Conservation (phyloP, 2,113 vertebrate genomes). For the Ammodytes marinus region DNA sequence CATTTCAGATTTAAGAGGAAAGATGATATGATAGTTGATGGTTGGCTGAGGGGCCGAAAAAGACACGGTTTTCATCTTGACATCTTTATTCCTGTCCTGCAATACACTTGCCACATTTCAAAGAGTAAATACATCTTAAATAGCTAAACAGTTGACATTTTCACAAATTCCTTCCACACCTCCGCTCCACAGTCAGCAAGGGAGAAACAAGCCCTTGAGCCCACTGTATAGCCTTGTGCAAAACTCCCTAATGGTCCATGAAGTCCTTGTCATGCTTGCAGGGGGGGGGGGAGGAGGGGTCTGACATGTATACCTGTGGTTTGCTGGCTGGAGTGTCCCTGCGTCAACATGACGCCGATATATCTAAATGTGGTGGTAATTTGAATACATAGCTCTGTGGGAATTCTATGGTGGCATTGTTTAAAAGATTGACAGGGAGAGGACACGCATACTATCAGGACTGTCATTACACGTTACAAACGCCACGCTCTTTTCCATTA, state of each 20-base stretch:
- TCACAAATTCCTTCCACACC: conserved; percentile 71
- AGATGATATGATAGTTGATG: background rate
- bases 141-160: conserved; percentile 80
- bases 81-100: conserved; percentile 83
- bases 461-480: conserved; percentile 58
- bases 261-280: conserved; percentile 64
- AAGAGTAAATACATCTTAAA: conserved; percentile 84
- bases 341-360: conserved; percentile 52
- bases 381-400: conserved; percentile 69
- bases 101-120: conserved; percentile 79
- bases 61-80: conserved; percentile 60
- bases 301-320: conserved; percentile 57
- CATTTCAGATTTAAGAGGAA: conserved; percentile 1
- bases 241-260: conserved; percentile 59
- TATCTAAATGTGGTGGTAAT: conserved; percentile 52
- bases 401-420: conserved; percentile 37
- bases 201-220: conserved; percentile 71
- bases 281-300: conserved; percentile 24
- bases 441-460: conserved; percentile 43
- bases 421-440: conserved; percentile 43
- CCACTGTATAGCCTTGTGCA: conserved; percentile 67
- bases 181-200: conserved; percentile 68
- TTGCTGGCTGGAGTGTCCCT: conserved; percentile 58
- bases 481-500: background rate
- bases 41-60: background rate